Base-by-base conservation (phyloP, 2,113 vertebrate genomes). In the Perca fluviatilis region DNA sequence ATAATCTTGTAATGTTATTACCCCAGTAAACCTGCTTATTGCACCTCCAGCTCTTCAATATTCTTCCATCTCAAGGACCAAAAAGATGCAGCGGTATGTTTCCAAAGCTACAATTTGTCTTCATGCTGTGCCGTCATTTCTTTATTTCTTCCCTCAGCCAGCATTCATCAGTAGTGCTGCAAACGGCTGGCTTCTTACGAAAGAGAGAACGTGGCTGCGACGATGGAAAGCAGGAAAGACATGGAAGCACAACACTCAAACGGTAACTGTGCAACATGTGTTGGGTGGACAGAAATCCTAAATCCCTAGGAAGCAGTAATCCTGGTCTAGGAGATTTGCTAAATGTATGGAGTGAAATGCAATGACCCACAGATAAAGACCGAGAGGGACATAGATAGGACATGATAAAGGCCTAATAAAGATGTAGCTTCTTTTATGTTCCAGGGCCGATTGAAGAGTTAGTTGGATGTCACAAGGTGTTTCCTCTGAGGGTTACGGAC, bases 281-380 rank as follows among this genome's bases (percentile, higher is more conserved):
- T 92, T 92, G 83, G 92, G 89, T 87, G 68, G 93, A 92, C 78
- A 91, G 91, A 93, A 95, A 95, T 91, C 93, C 94, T 95, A 97
- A 97, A 97, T 96, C 97, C 96, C 90, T 89, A 75, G 79, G 71
- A 86, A 76, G 90, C 64, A 25, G 86, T 98, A 97, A 98, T 97
- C 97, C 97, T 84, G 87, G 93, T 92, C 91, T 0, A 43, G 82
- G 86, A 96, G 97, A 97, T 97, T 98, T 96, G 78, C 86, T 75
- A 54, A 85, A 89, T 82, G 69, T 79, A 83, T 77, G 27, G 75
- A 82, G 57, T 73, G 84, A 61, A 36, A 84, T 46, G 6, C 74
- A 84, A 3, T 76, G 88, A 90, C 70, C 74, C 43, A 70, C 64
- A 75, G 76, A 58, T 46, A 63, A 75, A 30, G 36, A 40, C 40